A percentile compares a stretch with the other conserved stretches of the same genome.
Evolutionary conservation across 2,113 vertebrate species (phyloP).

Genomic region (Trachemys scripta): DNA sequence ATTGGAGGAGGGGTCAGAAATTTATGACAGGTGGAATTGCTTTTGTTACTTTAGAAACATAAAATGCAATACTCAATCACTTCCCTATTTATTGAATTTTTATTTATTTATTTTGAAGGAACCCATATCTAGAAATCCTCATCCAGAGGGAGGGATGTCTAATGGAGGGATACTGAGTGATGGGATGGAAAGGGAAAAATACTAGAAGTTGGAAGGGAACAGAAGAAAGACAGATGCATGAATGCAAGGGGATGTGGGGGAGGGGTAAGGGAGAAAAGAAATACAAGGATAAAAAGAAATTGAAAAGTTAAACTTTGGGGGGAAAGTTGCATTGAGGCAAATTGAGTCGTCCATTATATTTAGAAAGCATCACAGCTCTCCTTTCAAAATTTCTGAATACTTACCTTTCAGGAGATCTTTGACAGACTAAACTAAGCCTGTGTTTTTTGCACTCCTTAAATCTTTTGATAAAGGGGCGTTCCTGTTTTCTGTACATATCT

Average conservation of each 20-base stretch:
- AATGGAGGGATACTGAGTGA: neutral
- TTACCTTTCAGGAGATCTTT: neutral
- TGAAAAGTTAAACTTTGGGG: neutral
- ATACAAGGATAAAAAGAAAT: neutral
- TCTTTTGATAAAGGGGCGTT: neutral
- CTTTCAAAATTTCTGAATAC: neutral
- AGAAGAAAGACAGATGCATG: neutral
- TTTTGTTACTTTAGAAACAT: neutral
- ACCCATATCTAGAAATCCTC: neutral
- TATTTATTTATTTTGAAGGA: neutral
- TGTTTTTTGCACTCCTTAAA: neutral
- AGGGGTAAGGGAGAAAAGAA: neutral
- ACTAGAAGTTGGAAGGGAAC: neutral
- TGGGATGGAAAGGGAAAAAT: neutral
- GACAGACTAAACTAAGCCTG: neutral
- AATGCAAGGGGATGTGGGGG: neutral
- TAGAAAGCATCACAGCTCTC: neutral
- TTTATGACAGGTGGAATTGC: constrained; percentile 90
- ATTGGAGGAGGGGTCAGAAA: constrained; percentile 95
- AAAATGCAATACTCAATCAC: neutral
- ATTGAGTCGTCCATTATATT: neutral
- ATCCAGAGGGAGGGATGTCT: neutral
- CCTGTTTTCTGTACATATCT: neutral
- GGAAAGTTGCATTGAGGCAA: neutral
- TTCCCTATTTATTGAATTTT: neutral